Evolutionary conservation across 2,113 vertebrate genomes (phyloP), one percentile per base, ranked within the genome.

Genomic region (Tetrax tetrax): DNA sequence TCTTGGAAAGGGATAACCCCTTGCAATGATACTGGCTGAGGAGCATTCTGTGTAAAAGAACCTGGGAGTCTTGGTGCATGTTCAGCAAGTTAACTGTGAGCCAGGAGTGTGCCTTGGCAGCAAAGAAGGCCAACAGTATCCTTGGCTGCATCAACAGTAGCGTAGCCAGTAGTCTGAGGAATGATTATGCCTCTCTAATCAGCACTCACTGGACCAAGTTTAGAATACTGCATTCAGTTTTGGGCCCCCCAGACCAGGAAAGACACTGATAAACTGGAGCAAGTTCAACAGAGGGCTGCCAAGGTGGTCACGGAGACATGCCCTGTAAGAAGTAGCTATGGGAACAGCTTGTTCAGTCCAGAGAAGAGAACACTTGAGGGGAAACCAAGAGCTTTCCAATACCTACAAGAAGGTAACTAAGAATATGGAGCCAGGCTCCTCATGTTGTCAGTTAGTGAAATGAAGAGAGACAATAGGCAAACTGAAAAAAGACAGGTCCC

Each of bases 71-170:
- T 51, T 87, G 65, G 48, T 96, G 81, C 61, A 79, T 31, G 63
- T 94, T 96, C 91, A 95, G 94, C 89, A 95, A 84, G 57, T 7
- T 27, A 91, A 89, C 70, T 0, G 0, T 12, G 31, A 95, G 95
- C 95, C 91, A 97, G 87, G 89, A 95, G 89, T 38, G 79, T 97
- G 93, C 80, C 89, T 97, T 97, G 95, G 94, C 94, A 96, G 69
- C 53, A 95, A 94, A 95, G 64, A 28, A 35, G 24, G 48, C 48
- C 95, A 96, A 84, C 48, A 64, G 77, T 91, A 97, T 89, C 83
- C 89, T 97, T 96, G 94, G 94, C 95, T 64, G 48, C 69, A 89
- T 64, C 70, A 75, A 87, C 87, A 91, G 91, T 82, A 96, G 93
- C 29, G 1, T 82, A 97, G 95, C 89, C 94, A 95, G 94, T 95